Evolutionary conservation across 2,113 vertebrate genomes (phyloP).

Genomic region (Anser brachyrhynchus): DNA sequence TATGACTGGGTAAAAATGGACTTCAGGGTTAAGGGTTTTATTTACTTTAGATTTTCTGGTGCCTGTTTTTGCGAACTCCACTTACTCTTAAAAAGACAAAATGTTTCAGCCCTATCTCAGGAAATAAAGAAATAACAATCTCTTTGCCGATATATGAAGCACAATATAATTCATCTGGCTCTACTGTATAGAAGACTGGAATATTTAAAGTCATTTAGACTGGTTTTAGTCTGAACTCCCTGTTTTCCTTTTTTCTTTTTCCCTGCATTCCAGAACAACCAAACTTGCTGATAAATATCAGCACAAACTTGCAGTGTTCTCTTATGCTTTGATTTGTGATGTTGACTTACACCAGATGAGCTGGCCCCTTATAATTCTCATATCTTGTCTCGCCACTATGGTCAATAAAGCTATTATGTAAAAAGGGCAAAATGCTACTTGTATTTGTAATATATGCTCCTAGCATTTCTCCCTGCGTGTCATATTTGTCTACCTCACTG

Average conservation of each 20-base stretch:
- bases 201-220: background rate
- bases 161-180: background rate
- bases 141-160: background rate
- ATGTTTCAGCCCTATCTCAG: background rate
- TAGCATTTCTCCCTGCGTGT: background rate
- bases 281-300: background rate
- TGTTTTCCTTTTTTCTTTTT: background rate
- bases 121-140: background rate
- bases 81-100: background rate
- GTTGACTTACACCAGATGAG: background rate
- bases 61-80: background rate
- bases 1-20: background rate
- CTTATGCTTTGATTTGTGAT: background rate
- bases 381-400: fast-evolving
- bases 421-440: background rate
- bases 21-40: background rate
- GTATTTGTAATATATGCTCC: background rate
- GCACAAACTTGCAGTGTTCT: background rate
- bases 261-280: background rate
- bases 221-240: background rate
- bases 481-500: background rate
- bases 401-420: background rate
- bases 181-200: background rate
- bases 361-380: background rate
- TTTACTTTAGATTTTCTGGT: background rate